Percentiles rank a stretch among this genome's conserved stretches.
Conservation (phyloP, 2,113 vertebrate genomes). For the Pyrgilauda ruficollis region DNA sequence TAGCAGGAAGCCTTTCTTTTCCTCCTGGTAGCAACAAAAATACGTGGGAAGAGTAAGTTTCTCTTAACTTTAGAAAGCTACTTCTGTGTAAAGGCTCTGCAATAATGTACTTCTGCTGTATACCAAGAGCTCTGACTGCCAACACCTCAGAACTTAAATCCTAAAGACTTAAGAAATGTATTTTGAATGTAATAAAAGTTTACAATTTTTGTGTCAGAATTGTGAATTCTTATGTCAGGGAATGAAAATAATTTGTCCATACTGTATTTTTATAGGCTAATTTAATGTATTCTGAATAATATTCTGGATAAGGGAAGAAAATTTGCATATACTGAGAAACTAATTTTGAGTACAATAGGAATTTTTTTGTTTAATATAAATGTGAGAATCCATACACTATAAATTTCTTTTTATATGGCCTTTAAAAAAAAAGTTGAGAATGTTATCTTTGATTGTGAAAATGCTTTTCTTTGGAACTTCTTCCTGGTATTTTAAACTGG, state of each 20-base stretch:
- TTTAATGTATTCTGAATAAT: slow-evolving; percentile 61
- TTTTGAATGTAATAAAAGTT: slow-evolving; percentile 80
- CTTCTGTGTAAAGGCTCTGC: slow-evolving; percentile 40
- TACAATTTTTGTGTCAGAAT: slow-evolving; percentile 77
- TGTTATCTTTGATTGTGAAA: slow-evolving; percentile 41
- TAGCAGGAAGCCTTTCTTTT: slow-evolving; percentile 95
- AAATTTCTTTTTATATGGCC: slow-evolving; percentile 38
- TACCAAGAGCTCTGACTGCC: slow-evolving; percentile 44
- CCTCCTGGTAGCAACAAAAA: slow-evolving; percentile 85
- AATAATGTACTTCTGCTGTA: slow-evolving; percentile 51
- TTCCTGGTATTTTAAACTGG: neutral
- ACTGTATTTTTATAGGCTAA: slow-evolving; percentile 74
- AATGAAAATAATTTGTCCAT: slow-evolving; percentile 63
- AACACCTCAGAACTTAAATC: slow-evolving; percentile 63
- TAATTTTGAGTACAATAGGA: slow-evolving; percentile 58
- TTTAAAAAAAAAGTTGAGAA: slow-evolving; percentile 3
- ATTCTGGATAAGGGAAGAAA: slow-evolving; percentile 47
- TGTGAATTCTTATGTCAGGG: slow-evolving; percentile 76
- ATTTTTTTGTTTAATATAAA: slow-evolving; percentile 46
- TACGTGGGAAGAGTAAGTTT: neutral
- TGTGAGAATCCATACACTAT: neutral
- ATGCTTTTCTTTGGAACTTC: slow-evolving; percentile 33
- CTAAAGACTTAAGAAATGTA: slow-evolving; percentile 59
- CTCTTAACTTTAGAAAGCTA: neutral
- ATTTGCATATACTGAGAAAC: slow-evolving; percentile 65